Base-by-base conservation (phyloP, 2,888 invertebrate genomes). In the Digitonthophagus gazella region DNA sequence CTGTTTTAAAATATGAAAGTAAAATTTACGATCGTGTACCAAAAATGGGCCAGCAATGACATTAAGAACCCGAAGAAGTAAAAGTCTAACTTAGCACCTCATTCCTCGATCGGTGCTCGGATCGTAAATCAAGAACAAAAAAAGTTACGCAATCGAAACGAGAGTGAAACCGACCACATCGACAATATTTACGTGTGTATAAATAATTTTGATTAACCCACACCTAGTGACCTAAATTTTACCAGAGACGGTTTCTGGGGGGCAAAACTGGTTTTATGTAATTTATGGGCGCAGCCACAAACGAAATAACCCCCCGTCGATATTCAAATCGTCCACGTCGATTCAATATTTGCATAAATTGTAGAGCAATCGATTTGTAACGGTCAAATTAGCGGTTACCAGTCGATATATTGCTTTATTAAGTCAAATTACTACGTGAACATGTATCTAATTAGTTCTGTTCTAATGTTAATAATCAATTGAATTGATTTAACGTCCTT, bases 171-270 rank as follows among this genome's bases (percentile, higher is more conserved):
- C 22, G 3, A 22, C 3, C 3, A 6, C 22, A 4, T 3, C 22
- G 22, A 4, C 22, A 22, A 44, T 16, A 61, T 19, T 8, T n/a
- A 61, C 18, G n/a, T n/a, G n/a, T n/a, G n/a, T n/a, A n/a, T n/a
- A n/a, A 18, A 61, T 61, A 61, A 61, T 61, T 61, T 19, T 19
- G 61, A 19, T n/a, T 61, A 61, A 61, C 61, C 61, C 61, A 61
- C 61, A 61, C 61, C 61, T 19, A 18, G 61, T 61, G 61, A 61
- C 61, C 61, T 19, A 61, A n/a, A 61, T 19, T 61, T 8, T 3
- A 11, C 2, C 1, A 61, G 18, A 61, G 3, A 4, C 61, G 61
- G 14, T 19, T 20, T n/a, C 16, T n/a, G 57, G 5, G 16, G 8
- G 16, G 16, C 57, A 6, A 57, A 16, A 61, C 6, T 61, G 19